Base-by-base conservation (phyloP, 2,113 vertebrate species). In the Eretmodus cyanostictus region DNA sequence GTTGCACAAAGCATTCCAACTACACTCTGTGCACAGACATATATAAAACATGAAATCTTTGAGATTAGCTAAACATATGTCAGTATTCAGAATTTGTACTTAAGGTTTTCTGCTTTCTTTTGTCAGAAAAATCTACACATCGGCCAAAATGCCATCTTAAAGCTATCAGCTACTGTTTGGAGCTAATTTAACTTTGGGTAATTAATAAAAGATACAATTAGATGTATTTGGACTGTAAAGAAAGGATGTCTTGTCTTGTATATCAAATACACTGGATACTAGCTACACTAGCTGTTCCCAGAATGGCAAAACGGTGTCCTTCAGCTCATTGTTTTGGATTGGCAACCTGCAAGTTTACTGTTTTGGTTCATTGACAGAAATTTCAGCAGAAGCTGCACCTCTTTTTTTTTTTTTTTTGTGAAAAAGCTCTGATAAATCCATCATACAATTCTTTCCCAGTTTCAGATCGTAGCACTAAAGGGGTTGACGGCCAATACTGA, bases 401-500 rank as follows among this genome's bases (percentile, higher is more conserved):
- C 8, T n/a, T 38, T 42, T 19, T 49, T 4, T 42, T 42, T 47
- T 16, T 29, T 27, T 49, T 17, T 27, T 8, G 57, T 34, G 57
- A 34, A 61, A 61, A 61, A 10, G 16, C 16, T 63, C 4, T 34
- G 61, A 73, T 45, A 17, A 73, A 45, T 45, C 22, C 2, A 45
- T 3, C 22, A 27, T 45, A 47, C 13, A 29, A 16, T 73, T 73
- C 13, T 27, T 73, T 45, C 3, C n/a, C 8, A 1, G 38, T 42
- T 45, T 73, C 7, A 27, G 13, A 45, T 27, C 6, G 1, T 73
- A 73, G 66, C n/a, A 16, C 66, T 71, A 42, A 71, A 71, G 5
- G 66, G 1, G 8, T 24, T 42, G 66, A 71, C 1, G 8, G 14
- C 22, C 0, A 73, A 7, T 3, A 17, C 38, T 16, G 8, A 45